Evolutionary conservation across 2,888 invertebrate genomes (phyloP).

Genomic region (Melipona beecheii): DNA sequence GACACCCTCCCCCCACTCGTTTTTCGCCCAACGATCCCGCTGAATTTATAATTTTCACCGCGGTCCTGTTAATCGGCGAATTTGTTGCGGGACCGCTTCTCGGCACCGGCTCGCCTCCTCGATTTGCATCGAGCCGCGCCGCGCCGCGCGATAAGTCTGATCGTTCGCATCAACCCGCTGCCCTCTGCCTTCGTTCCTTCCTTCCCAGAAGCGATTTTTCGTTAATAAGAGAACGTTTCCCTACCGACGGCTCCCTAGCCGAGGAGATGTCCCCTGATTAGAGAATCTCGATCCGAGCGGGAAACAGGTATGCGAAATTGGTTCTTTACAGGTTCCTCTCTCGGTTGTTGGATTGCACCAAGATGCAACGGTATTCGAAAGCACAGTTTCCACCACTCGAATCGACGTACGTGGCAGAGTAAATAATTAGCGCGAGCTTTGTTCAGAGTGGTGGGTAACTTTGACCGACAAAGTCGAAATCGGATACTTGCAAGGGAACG

Average conservation of each 20-base stretch:
- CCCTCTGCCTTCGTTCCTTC: neutral
- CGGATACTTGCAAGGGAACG: no score
- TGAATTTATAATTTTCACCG: slow-evolving; percentile 42
- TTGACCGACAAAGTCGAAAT: no score
- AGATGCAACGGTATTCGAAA: no score
- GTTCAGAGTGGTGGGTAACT: no score
- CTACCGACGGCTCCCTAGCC: no score
- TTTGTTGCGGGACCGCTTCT: slow-evolving; percentile 30
- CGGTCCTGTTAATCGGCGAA: slow-evolving; percentile 28
- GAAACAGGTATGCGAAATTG: neutral
- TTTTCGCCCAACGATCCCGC: slow-evolving; percentile 1
- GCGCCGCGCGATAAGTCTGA: slow-evolving; percentile 9
- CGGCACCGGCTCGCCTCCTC: neutral
- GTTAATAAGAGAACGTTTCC: slow-evolving; percentile 4
- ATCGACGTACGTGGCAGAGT: no score
- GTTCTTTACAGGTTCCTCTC: no score
- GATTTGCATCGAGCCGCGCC: slow-evolving; percentile 9
- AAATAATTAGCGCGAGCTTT: no score
- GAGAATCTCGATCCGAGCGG: neutral
- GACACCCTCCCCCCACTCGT: neutral
- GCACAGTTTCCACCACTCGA: no score
- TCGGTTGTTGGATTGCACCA: no score
- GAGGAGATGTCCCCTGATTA: no score
- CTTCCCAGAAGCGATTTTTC: slow-evolving; percentile 27
- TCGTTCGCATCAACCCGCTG: slow-evolving; percentile 8